Base-by-base conservation (phyloP, 1,140 invertebrate genomes). In the Pachyrhynchus sulphureomaculatus region DNA sequence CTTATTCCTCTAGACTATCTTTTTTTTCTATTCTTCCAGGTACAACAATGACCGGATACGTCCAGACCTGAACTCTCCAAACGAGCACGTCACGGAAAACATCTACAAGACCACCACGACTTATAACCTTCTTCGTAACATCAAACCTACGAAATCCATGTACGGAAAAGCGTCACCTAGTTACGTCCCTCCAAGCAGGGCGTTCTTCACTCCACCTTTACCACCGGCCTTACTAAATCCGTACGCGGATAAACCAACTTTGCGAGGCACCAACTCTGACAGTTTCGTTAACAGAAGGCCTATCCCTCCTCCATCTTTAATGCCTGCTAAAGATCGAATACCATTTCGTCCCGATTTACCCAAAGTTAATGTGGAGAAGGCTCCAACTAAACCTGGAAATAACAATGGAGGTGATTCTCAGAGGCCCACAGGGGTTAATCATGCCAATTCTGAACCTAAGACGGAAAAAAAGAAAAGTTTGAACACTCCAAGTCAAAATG, bases 201-300 rank as follows among this genome's bases (percentile, higher is more conserved):
- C 86, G 1, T 85, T 89, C 62, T 88, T 92, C 73, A 91, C 89
- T 0, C 89, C 90, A 0, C 88, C 89, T 0, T 68, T 91, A 48
- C 89, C 89, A 4, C 87, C 87, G 1, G 88, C 89, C 72, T 89
- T 88, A 69, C 80, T 84, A 13, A 89, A 91, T 76, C 89, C 90
- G 0, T 92, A 92, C 71, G 88, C 88, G 2, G 88, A 92, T 69
- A 91, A 91, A 72, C 89, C 89, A 24, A 92, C 89, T 4, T 75
- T 92, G 33, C 80, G 89, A 65, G 90, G 89, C 58, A 83, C 82
- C 12, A 86, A 87, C 68, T 81, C 83, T 4, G 83, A 84, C 37
- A 80, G 77, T 56, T 86, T 83, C 67, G 81, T 82, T 59, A 85
- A 86, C 68, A 75, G 85, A 51, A 79, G 88, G 53, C 88, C 88